A percentile compares a stretch with the other conserved stretches of the same genome.
Evolutionary conservation across 23 tunicate genomes (phyloP).

Genomic region (Aplidium turbinatum): DNA sequence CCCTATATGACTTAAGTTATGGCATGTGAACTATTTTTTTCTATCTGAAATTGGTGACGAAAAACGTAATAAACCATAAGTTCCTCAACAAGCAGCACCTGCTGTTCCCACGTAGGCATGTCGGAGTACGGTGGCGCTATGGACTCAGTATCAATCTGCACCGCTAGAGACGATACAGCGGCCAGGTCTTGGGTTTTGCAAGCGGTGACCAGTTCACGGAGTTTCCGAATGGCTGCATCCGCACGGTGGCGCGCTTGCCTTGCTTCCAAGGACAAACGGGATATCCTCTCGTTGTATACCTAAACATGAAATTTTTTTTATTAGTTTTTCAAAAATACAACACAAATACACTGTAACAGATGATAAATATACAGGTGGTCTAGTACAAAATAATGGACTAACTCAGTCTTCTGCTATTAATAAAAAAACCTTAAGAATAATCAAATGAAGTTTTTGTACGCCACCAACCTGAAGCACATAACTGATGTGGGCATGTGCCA

Average conservation of each 20-base stretch:
- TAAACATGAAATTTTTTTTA: slow-evolving; percentile 9
- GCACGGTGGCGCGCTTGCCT: slow-evolving; percentile 91
- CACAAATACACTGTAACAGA: too few species aligned
- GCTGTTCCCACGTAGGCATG: slow-evolving; percentile 84
- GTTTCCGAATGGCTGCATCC: slow-evolving; percentile 69
- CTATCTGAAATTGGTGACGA: too few species aligned
- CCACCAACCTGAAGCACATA: slow-evolving; percentile 74
- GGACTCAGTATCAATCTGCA: slow-evolving; percentile 80
- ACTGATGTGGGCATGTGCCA: slow-evolving; percentile 72
- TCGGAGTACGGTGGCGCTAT: slow-evolving; percentile 68
- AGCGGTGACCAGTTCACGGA: slow-evolving; percentile 77
- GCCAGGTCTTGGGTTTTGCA: slow-evolving; percentile 82
- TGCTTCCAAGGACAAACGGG: slow-evolving; percentile 78
- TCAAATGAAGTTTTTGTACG: too few species aligned
- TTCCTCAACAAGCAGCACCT: too few species aligned
- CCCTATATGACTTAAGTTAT: too few species aligned
- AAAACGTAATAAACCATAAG: too few species aligned
- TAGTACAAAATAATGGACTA: too few species aligned
- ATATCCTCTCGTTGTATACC: slow-evolving; percentile 91
- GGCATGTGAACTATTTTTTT: too few species aligned
- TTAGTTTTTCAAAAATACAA: too few species aligned
- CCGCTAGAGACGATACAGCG: slow-evolving; percentile 75
- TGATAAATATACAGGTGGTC: too few species aligned
- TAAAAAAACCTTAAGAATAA: too few species aligned
- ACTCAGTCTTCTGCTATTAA: too few species aligned